Evolutionary conservation across 2,888 invertebrate genomes (phyloP), one percentile per base, ranked within the genome.

Genomic region (Thecocarcelia acutangulata): DNA sequence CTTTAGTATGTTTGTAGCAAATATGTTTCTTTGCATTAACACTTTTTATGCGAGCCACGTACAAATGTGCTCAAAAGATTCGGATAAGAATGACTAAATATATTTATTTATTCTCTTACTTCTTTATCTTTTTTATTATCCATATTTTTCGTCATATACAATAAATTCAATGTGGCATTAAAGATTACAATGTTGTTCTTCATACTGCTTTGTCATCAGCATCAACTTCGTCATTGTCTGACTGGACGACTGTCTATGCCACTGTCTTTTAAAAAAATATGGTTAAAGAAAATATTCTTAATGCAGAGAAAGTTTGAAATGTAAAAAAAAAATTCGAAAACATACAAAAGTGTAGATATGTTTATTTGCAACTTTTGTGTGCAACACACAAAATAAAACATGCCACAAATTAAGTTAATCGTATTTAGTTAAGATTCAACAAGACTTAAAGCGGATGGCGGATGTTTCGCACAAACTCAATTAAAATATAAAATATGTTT

Each of bases 401-500:
- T 56, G 54, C 64, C 46, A 61, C 69, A 54, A 76, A 61, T 68
- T 61, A 69, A 76, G 61, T 69, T 40, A 52, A 69, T 54, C 52
- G 63, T 54, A 24, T 48, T 58, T 15, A 70, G 69, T 48, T 19
- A 54, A 69, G 37, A 61, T 66, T n/a, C 40, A 66, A 58, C 48
- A 69, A 61, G 56, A 68, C 59, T 54, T 28, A n/a, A 70, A 74
- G 74, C 82, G 82, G 82, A 82, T 82, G 82, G 74, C 82, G 82
- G 82, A 82, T 82, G 82, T 78, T 82, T 74, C 69, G 48, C 70
- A 69, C 70, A 77, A 81, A 73, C 73, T 44, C 69, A 73, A 77
- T 81, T 68, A 76, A 48, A 69, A 63, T 44, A 63, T 44, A 54
- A 66, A 72, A 66, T 52, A 24, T 52, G 4, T 3, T 3, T 21